Base-by-base conservation (phyloP, 2,888 invertebrate genomes). In the Galeruca laticollis region DNA sequence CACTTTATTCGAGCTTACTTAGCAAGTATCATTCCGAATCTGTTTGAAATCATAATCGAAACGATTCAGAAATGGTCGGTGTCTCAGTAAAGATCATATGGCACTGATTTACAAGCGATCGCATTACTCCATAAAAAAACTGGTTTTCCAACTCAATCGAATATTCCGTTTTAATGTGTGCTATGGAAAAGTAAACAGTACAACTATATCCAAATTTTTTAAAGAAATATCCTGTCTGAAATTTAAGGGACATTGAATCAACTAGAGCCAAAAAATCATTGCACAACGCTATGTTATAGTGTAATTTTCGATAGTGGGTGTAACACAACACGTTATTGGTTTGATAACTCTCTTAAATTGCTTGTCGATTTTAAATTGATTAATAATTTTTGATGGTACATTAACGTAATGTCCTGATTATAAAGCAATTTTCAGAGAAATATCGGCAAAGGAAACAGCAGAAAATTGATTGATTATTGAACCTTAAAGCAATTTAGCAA, bases 61-160 rank as follows among this genome's bases (percentile, higher is more conserved):
- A 72, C 74, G 70, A 70, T 72, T 73, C 71, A 72, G 73, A 71
- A 74, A 72, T 70, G 74, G 78, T 73, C 76, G 77, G 78, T 71
- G 77, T 77, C 78, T 76, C 76, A 70, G 74, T 78, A 77, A 78
- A 79, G 79, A 79, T 79, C 79, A 77, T 76, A 80, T 80, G 80
- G 79, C 79, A 80, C 79, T 77, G 77, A 80, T 80, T 80, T 80
- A 81, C 80, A 80, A 79, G 77, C 77, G 70, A 80, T 80, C 78
- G 80, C 80, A 78, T 74, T 68, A 75, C 73, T 71, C 74, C 72
- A 72, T 70, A 76, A 77, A 76, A 70, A 70, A 51, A 62, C 63
- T 37, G 54, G 76, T 75, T 69, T 57, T 72, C 64, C 78, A 78
- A 75, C 68, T 37, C 37, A 69, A 74, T 68, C 69, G 64, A 13